A percentile compares a stretch with the other conserved stretches of the same genome.
Conservation (phyloP, 2,113 vertebrate species). For the Pelecanoides urinatrix region DNA sequence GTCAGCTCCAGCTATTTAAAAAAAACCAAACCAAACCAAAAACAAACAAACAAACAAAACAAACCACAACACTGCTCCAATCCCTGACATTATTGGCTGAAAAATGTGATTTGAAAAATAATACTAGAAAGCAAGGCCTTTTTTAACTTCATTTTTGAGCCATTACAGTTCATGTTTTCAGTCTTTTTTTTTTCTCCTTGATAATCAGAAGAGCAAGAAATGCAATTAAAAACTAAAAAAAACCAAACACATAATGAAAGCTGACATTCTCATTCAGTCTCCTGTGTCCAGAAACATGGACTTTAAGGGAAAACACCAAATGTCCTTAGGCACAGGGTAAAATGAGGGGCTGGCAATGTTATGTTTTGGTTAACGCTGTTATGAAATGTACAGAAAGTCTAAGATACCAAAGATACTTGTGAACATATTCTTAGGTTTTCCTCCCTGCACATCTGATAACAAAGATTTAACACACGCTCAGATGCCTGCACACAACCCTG, state of each 20-base stretch:
- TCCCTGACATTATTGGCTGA: not conserved
- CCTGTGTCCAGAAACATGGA: not conserved
- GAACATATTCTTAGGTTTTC: not conserved
- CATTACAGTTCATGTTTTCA: not conserved
- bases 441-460: not conserved
- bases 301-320: not conserved
- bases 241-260: not conserved
- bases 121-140: not conserved
- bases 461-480: not conserved
- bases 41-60: too few species aligned
- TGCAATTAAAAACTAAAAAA: slow-evolving; percentile 22
- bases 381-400: not conserved
- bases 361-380: not conserved
- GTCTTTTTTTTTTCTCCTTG: not conserved
- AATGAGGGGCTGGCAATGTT: not conserved
- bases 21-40: too few species aligned
- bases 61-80: not conserved
- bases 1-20: not conserved
- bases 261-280: not conserved
- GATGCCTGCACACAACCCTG: not conserved
- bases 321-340: not conserved
- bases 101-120: slow-evolving; percentile 27
- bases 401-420: not conserved
- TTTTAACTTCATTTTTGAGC: slow-evolving; percentile 23
- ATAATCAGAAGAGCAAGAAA: slow-evolving; percentile 31